phyloP scores from a whole-genome alignment of 1,140 invertebrate species.

The Manduca sexta region DNA sequence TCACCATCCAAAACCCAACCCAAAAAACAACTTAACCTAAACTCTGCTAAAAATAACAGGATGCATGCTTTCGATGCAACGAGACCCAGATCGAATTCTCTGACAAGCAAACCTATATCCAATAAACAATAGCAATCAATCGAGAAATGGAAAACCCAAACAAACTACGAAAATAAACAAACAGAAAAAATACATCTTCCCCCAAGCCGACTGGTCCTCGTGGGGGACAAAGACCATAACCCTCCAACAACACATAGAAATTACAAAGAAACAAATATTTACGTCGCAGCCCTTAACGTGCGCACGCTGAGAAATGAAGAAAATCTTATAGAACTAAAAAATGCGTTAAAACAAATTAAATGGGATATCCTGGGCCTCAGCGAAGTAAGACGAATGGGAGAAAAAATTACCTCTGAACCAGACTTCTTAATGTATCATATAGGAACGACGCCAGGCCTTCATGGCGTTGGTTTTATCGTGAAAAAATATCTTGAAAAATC shows the following conservation, averaged over 20 bases:
- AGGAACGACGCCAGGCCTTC: slow-evolving; percentile 13
- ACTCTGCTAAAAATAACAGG: no score
- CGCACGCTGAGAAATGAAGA: slow-evolving; percentile 15
- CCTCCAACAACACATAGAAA: slow-evolving; percentile 9
- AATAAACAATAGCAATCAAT: slow-evolving; percentile 20
- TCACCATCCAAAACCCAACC: no score
- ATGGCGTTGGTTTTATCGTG: slow-evolving; percentile 22
- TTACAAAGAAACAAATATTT: slow-evolving; percentile 5
- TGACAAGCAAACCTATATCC: slow-evolving; percentile 7
- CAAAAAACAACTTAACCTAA: no score
- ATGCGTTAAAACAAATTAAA: slow-evolving; percentile 17
- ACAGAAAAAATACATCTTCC: no score
- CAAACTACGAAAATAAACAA: no score
- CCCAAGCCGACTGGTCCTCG: no score
- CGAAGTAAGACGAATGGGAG: slow-evolving; percentile 16
- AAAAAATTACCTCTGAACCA: slow-evolving; percentile 8
- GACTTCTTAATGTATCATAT: slow-evolving; percentile 15
- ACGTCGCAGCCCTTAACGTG: slow-evolving; percentile 16
- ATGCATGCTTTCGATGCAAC: no score
- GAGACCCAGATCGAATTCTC: slow-evolving; percentile 20
- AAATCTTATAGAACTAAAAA: slow-evolving; percentile 9
- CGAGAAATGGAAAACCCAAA: slow-evolving; percentile 11
- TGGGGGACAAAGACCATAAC: slow-evolving; percentile 20
- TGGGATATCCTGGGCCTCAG: slow-evolving; percentile 20
- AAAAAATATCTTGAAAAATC: no score